Evolutionary conservation across 2,797 vertebrate species (phyloP).

Genomic region (Typhlichthys subterraneus): DNA sequence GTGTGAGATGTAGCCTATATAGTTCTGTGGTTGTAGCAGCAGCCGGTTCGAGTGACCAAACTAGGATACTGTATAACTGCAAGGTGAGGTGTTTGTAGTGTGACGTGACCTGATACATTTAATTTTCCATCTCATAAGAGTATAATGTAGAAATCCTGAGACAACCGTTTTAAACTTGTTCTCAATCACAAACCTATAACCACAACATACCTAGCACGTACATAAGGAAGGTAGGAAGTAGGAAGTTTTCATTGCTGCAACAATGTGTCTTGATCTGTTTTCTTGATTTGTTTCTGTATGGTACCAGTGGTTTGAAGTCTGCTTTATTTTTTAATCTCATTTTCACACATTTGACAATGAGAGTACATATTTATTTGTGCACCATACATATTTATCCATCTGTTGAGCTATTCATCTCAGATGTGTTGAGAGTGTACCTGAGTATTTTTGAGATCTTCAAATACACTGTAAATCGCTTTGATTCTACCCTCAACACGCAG

Average conservation of each 20-base stretch:
- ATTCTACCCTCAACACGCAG: too few species aligned
- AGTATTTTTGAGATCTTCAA: too few species aligned
- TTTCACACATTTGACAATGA: constrained; percentile 19
- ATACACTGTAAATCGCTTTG: too few species aligned
- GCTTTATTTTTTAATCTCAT: background rate
- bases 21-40: background rate
- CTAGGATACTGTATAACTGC: too few species aligned
- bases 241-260: constrained; percentile 13
- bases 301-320: background rate
- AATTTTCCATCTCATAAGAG: background rate
- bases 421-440: too few species aligned
- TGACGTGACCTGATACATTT: background rate
- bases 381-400: constrained; percentile 11
- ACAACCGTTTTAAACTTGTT: constrained; percentile 74
- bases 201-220: constrained; percentile 7
- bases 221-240: constrained; percentile 2
- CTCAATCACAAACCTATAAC: constrained; percentile 9
- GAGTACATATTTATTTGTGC: constrained; percentile 50
- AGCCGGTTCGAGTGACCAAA: too few species aligned
- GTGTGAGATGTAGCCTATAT: background rate
- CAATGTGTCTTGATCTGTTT: background rate
- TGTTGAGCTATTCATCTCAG: too few species aligned
- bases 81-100: too few species aligned
- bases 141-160: constrained; percentile 26
- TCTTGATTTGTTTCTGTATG: constrained; percentile 17